Base-by-base conservation (phyloP, 2,113 vertebrate species). In the Hemichromis elongatus region DNA sequence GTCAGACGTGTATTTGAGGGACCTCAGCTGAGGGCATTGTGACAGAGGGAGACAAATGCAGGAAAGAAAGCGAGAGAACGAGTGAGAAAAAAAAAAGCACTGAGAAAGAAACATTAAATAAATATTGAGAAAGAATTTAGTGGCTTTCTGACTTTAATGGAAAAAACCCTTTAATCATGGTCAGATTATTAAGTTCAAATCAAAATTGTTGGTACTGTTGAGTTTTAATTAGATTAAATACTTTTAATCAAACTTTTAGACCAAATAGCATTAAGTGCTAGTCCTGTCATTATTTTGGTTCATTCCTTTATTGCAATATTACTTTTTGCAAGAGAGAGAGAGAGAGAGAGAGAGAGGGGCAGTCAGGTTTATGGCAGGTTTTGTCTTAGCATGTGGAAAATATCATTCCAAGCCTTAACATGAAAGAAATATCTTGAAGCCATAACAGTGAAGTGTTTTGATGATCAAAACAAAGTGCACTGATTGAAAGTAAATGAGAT, bases 1-100 rank as follows among this genome's bases (percentile, higher is more conserved):
- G 85, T 88, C 91, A 82, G 90, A 88, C 84, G 5, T 88, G 86
- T 86, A 91, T 75, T 16, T 82, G 82, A 87, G 79, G 10, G 80
- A 87, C 78, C 85, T 87, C 91, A 79, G 88, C 89, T 73, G 45
- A 73, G 86, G n/a, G 54, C 77, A 50, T 13, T 63, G 33, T 21
- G 86, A 81, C 40, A 47, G 61, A 82, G 47, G n/a, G 50, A 53
- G 57, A 81, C 66, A 37, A 68, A 70, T 18, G 70, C 7, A 13
- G 28, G 83, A 79, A 10, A 21, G 81, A 81, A 37, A 66, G 24
- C 13, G 6, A 73, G 35, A 55, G 57, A n/a, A 3, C 42, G 4
- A 63, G 21, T 42, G 37, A 52, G 30, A 28, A 5, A 63, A 33
- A 57, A n/a, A 14, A 30, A 73, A 8, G 4, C 28, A 0, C 78